These are phyloP conservation scores for Rousettus leschenaultii DNA, from an alignment of 2,113 vertebrate genomes.

Conservation along the genomic window DNA sequence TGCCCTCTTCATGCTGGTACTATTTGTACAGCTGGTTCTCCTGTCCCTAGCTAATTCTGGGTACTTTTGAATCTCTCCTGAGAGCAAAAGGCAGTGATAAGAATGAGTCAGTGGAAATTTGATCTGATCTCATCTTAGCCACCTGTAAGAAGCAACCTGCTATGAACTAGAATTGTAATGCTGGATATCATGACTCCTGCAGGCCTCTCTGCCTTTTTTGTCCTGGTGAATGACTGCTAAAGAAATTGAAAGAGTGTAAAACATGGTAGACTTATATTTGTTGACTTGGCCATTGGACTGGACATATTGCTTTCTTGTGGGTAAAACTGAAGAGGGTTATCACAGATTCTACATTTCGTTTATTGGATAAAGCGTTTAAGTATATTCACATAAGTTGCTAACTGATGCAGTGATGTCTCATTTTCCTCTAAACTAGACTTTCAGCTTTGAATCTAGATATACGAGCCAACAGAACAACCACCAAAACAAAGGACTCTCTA, in stretches of 20 bases:
- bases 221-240: not conserved
- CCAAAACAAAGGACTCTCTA: not conserved
- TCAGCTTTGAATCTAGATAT: not conserved
- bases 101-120: conserved; percentile 50
- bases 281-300: not conserved
- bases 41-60: not conserved
- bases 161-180: conserved; percentile 38
- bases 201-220: not conserved
- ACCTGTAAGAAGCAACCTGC: conserved; percentile 23
- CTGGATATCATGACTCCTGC: conserved; percentile 18
- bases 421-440: not conserved
- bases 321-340: not conserved
- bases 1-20: not conserved
- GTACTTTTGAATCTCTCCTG: not conserved
- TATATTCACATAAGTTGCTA: not conserved
- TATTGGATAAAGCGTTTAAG: not conserved
- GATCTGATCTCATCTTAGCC: conserved; percentile 46
- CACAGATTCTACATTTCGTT: not conserved
- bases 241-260: conserved; percentile 6
- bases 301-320: not conserved
- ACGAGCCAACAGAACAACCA: not conserved
- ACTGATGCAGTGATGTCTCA: not conserved
- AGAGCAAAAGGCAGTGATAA: conserved; percentile 50
- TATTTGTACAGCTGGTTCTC: not conserved
- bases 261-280: not conserved